These are phyloP conservation scores for Palloptera scutellata DNA, from an alignment of 2,888 invertebrate species.

Conservation along the genomic window DNA sequence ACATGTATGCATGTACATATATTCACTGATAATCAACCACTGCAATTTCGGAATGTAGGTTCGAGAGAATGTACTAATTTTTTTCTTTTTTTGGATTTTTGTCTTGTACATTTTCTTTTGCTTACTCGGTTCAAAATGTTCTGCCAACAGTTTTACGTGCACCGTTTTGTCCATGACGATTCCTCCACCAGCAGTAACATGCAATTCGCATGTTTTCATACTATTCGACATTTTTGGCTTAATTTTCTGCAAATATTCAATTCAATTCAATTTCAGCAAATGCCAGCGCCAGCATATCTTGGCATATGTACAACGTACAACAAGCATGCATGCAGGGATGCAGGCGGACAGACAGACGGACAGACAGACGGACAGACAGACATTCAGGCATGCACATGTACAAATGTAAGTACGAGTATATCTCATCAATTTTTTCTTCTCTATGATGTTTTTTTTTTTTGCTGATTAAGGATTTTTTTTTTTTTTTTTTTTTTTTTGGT, in stretches of 20 bases:
- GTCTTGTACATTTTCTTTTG: background rate
- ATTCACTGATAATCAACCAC: too few relatives aligned
- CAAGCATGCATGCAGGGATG: slow-evolving; percentile 1
- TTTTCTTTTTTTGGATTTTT: too few relatives aligned
- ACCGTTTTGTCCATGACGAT: background rate
- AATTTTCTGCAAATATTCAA: slow-evolving; percentile 34
- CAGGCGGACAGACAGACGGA: background rate
- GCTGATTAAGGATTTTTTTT: slow-evolving; percentile 8
- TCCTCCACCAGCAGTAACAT: background rate
- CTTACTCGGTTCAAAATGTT: slow-evolving; percentile 3
- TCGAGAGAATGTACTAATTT: too few relatives aligned
- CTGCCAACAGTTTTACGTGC: slow-evolving; percentile 5
- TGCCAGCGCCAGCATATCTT: slow-evolving; percentile 7
- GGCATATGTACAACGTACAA: background rate
- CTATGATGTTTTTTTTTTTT: background rate
- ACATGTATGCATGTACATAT: too few relatives aligned
- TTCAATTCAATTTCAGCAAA: slow-evolving; percentile 30
- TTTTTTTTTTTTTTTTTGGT: background rate
- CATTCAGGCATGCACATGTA: background rate
- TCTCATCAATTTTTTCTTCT: background rate
- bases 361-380: background rate
- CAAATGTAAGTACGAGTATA: too few relatives aligned
- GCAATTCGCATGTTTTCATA: slow-evolving; percentile 16
- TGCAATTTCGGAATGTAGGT: too few relatives aligned
- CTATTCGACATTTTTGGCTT: slow-evolving; percentile 17